phyloP scores from a whole-genome alignment of 2,888 invertebrate species.

The Agonopterix heracliana region DNA sequence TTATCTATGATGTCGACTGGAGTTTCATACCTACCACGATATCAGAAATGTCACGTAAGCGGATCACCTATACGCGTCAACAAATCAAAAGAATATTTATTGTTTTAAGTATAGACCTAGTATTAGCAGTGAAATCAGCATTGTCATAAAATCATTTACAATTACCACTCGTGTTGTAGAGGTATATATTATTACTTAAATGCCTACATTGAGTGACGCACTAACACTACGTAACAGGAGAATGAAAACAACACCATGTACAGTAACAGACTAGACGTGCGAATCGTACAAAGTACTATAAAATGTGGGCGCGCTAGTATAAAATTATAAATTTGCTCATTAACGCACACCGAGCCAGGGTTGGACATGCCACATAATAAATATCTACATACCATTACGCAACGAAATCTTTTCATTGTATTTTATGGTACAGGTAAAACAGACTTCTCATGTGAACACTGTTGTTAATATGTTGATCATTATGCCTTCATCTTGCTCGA shows the following conservation, averaged over 20 bases:
- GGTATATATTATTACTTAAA: constrained; percentile 10
- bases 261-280: constrained; percentile 19
- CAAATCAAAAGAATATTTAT: constrained; percentile 15
- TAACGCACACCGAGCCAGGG: constrained; percentile 8
- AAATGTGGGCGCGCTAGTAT: constrained; percentile 12
- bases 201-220: constrained; percentile 34
- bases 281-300: constrained; percentile 3
- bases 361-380: background rate
- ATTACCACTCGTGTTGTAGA: constrained; percentile 7
- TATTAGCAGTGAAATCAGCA: background rate
- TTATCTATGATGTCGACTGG: too few species aligned
- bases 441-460: background rate
- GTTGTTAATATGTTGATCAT: too few species aligned
- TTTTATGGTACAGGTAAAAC: constrained; percentile 1
- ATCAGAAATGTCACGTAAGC: constrained; percentile 7
- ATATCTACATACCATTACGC: background rate
- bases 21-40: too few species aligned
- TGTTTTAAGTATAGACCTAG: background rate
- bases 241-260: constrained; percentile 33
- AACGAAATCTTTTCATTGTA: too few species aligned
- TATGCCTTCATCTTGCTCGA: too few species aligned
- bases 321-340: constrained; percentile 16
- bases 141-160: constrained; percentile 25
- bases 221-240: constrained; percentile 31
- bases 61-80: constrained; percentile 21